Conservation (phyloP, 2,797 vertebrate species). For the Chelon auratus region DNA sequence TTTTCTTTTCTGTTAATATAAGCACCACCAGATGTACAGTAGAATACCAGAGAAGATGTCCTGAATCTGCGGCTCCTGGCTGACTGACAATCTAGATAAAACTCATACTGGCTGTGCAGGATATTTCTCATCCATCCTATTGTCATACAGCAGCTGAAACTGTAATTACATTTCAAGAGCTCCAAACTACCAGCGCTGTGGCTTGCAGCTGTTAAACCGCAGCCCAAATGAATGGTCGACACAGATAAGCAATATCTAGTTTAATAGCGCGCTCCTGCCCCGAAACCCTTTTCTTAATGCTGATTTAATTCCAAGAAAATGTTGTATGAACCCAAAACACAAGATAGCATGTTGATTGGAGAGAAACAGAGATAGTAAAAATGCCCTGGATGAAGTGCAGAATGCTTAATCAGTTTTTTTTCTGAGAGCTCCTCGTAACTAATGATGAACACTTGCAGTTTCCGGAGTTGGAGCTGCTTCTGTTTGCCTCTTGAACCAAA, state of each 20-base stretch:
- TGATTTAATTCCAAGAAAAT: constrained; percentile 57
- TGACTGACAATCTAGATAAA: constrained; percentile 71
- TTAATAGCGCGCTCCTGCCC: constrained; percentile 46
- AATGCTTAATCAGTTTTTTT: constrained; percentile 38
- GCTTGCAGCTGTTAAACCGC: constrained; percentile 54
- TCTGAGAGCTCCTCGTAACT: constrained; percentile 43
- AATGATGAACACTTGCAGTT: constrained; percentile 51
- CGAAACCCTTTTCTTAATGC: constrained; percentile 29
- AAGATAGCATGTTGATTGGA: constrained; percentile 56
- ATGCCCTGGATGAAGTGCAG: constrained; percentile 33
- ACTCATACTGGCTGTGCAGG: constrained; percentile 51
- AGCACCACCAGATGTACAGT: constrained; percentile 61
- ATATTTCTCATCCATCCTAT: constrained; percentile 75
- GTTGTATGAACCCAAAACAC: constrained; percentile 42
- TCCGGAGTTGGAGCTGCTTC: constrained; percentile 40
- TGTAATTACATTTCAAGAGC: constrained; percentile 68
- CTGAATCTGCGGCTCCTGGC: constrained; percentile 39
- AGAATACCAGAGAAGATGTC: constrained; percentile 30
- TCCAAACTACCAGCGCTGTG: constrained; percentile 54
- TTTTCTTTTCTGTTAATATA: constrained; percentile 3
- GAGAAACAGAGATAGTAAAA: constrained; percentile 40
- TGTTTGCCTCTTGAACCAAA: constrained; percentile 37
- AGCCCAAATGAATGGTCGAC: constrained; percentile 46
- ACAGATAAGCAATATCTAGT: constrained; percentile 66
- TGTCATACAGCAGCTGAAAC: constrained; percentile 62